Evolutionary conservation across 2,888 invertebrate genomes (phyloP).

Genomic region (Mesorhabditis spiculigera): DNA sequence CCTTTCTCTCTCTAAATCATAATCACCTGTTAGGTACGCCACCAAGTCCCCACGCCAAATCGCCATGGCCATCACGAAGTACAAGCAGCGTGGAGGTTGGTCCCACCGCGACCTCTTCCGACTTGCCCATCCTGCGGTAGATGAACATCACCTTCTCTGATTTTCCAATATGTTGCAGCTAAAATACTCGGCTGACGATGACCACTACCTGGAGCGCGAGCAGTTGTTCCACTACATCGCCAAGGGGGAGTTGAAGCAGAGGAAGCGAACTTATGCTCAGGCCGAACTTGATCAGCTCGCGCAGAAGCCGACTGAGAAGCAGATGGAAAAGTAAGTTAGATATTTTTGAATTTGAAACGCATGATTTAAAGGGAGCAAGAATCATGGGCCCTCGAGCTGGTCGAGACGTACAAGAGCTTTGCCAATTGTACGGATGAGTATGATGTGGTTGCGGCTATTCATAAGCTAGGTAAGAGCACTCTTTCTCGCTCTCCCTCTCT

Average conservation of each 20-base stretch:
- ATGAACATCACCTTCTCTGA: too few species aligned
- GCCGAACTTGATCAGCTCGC: conserved; percentile 14
- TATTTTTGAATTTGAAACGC: neutral
- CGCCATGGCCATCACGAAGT: conserved; percentile 69
- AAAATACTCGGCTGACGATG: conserved; percentile 6
- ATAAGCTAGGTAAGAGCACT: conserved; percentile 19
- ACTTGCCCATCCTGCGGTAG: conserved; percentile 49
- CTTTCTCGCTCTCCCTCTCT: neutral
- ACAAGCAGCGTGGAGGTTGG: conserved; percentile 70
- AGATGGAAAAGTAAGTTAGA: conserved; percentile 22
- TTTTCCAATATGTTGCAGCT: too few species aligned
- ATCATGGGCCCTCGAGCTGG: conserved; percentile 30
- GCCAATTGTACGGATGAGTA: conserved; percentile 26
- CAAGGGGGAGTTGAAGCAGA: conserved; percentile 24
- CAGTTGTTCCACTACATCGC: conserved; percentile 44
- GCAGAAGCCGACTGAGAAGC: conserved; percentile 18
- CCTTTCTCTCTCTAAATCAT: neutral
- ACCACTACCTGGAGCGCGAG: conserved; percentile 35
- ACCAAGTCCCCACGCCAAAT: conserved; percentile 68
- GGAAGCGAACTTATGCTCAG: conserved; percentile 13
- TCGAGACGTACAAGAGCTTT: conserved; percentile 32
- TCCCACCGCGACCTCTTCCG: conserved; percentile 72
- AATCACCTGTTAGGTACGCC: conserved; percentile 39
- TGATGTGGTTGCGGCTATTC: conserved; percentile 24
- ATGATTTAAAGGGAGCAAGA: neutral